Base-by-base conservation (phyloP, 2,113 vertebrate species). In the Morone saxatilis region DNA sequence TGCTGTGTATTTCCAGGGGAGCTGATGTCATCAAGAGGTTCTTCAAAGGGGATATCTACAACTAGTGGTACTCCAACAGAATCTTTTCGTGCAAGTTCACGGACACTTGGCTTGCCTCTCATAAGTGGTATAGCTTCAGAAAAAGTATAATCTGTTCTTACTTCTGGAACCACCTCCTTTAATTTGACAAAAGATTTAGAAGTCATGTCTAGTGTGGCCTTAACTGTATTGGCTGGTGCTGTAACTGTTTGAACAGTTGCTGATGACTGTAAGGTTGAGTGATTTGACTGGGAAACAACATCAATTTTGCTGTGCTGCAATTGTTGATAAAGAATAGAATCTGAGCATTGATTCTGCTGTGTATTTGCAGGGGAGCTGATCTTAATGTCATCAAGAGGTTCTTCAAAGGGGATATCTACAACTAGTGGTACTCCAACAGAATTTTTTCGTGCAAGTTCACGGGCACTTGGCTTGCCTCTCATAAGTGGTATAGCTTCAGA, bases 21-120 rank as follows among this genome's bases (percentile, higher is more conserved):
- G 45, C 20, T 80, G n/a, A 22, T 40, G 8, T 76, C 36, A 80
- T 10, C 9, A 65, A 41, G 6, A 56, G 40, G 17, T 47, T 76
- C 86, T 74, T 80, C 51, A 47, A 85, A 56, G 57, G 78, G 45
- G 2, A 76, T 31, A 62, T 91, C 83, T 25, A 90, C 83, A 75
- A 92, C 56, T 7, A 94, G 79, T 57, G 93, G 83, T 43, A 95
- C 12, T 19, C 93, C 92, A 57, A 88, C 74, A 68, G 80, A 92
- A 73, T 88, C 66, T 59, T 82, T 89, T 40, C 72, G 71, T 25
- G 86, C 82, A 71, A 86, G 80, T 71, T 85, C 71, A 70, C 76
- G 79, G 31, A 47, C 66, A 77, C 66, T 89, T 36, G 69, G 86
- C 65, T 89, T 90, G 43, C 84, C 74, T 65, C 63, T 90, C 12